phyloP scores from a whole-genome alignment of 2,888 invertebrate genomes.

The Melanotus villosus region DNA sequence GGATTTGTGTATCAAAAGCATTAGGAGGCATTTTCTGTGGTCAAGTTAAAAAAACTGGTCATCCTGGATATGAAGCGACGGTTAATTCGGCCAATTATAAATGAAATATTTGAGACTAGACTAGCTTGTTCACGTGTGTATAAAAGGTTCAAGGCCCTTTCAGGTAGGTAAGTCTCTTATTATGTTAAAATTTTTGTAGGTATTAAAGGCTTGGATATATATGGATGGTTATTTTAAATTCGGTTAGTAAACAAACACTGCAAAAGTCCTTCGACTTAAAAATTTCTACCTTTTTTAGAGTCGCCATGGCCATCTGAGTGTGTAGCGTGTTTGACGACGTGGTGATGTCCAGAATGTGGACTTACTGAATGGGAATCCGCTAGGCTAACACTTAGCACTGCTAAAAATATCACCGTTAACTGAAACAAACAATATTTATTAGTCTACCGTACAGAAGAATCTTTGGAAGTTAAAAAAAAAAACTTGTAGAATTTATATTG shows the following conservation, averaged over 20 bases:
- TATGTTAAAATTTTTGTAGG: not conserved
- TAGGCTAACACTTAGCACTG: constrained; percentile 11
- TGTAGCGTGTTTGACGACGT: constrained; percentile 17
- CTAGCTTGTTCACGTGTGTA: constrained; percentile 2
- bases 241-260: not conserved
- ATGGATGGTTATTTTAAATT: no score
- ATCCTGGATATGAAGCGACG: not conserved
- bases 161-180: not conserved
- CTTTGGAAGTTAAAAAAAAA: no score
- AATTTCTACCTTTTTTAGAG: constrained; percentile 20
- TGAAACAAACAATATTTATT: constrained; percentile 8
- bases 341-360: constrained; percentile 14
- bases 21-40: not conserved
- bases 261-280: not conserved
- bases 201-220: no score
- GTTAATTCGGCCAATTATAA: constrained; percentile 19
- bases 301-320: constrained; percentile 9
- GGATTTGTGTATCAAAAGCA: constrained; percentile 5
- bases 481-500: no score
- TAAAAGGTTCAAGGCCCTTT: constrained; percentile 15
- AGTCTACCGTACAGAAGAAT: no score
- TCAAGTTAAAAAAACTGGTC: constrained; percentile 16
- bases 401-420: constrained; percentile 22
- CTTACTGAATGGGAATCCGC: constrained; percentile 14
- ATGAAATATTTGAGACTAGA: constrained; percentile 2